Percentiles rank a stretch among this genome's conserved stretches.
Conservation (phyloP, 2,888 invertebrate species). For the Brachynemurus nebulosus region DNA sequence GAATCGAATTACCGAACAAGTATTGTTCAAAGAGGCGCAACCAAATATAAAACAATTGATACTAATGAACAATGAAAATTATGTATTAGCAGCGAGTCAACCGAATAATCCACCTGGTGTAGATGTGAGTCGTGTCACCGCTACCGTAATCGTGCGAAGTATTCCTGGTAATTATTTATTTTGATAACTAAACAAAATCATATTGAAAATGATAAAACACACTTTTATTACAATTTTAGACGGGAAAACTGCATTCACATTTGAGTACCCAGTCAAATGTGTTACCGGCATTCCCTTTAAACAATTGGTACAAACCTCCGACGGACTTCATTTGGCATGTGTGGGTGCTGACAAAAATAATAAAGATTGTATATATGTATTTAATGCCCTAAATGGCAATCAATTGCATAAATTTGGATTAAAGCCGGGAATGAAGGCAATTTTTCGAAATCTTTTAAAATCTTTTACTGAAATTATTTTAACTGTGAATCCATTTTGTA, state of each 20-base stretch:
- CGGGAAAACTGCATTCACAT: slow-evolving; percentile 62
- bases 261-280: slow-evolving; percentile 68
- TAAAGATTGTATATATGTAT: slow-evolving; percentile 69
- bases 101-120: slow-evolving; percentile 44
- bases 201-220: background rate
- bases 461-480: background rate
- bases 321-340: slow-evolving; percentile 62
- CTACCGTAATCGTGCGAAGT: slow-evolving; percentile 51
- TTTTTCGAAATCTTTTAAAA: background rate
- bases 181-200: background rate
- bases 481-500: slow-evolving; percentile 21
- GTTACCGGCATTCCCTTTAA: slow-evolving; percentile 56
- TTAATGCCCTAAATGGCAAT: slow-evolving; percentile 68
- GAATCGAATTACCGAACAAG: slow-evolving; percentile 64
- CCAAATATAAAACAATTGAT: slow-evolving; percentile 62
- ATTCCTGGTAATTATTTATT: slow-evolving; percentile 46
- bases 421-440: slow-evolving; percentile 42
- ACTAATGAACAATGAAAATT: slow-evolving; percentile 57
- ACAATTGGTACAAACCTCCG: slow-evolving; percentile 66
- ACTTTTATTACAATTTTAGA: slow-evolving; percentile 33
- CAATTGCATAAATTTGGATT: slow-evolving; percentile 35
- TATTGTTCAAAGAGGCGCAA: slow-evolving; percentile 71
- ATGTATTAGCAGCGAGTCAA: slow-evolving; percentile 62
- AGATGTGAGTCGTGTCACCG: slow-evolving; percentile 50
- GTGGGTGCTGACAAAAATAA: slow-evolving; percentile 71